Evolutionary conservation across 2,888 invertebrate species (phyloP), one percentile per base, ranked within the genome.

Genomic region (Ectobius pallidus): DNA sequence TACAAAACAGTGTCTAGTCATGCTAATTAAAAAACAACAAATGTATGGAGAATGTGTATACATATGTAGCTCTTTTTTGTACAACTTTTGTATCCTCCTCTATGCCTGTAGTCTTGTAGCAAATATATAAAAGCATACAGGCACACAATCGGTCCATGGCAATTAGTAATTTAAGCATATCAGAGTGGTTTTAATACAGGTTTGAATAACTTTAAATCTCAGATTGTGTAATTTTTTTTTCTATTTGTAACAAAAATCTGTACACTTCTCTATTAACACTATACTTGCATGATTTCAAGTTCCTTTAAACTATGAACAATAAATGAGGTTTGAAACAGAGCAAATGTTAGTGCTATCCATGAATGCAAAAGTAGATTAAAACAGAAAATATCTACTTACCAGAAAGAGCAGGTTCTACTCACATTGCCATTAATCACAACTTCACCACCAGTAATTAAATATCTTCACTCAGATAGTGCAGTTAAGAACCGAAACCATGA

Each of bases 81-180:
- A 74, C 70, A 74, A 67, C 67, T 70, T 72, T 74, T 74, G 72
- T 72, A 74, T 72, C 70, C 65, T 61, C 73, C 73, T 70, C 34
- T 74, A 44, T 69, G 71, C 74, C 71, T 74, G 63, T 69, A 71
- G 69, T 32, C 14, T 18, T 16, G 32, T 7, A 18, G n/a, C 46
- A 14, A 7, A 20, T 52, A 14, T 20, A 9, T 25, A 22, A 25
- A 4, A 25, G 11, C 25, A 25, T n/a, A 34, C 34, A 7, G 34
- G 58, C 16, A 16, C 27, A 32, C n/a, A 30, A 32, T 46, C 3
- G 11, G n/a, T 46, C n/a, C 46, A n/a, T n/a, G n/a, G n/a, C n/a
- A n/a, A n/a, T n/a, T n/a, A n/a, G n/a, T n/a, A 9, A 25, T 52
- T 25, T 20, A 46, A 46, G 7, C 14, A 6, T 9, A 9, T 6